Conservation (phyloP, 2,797 vertebrate species). For the Squalus acanthias region DNA sequence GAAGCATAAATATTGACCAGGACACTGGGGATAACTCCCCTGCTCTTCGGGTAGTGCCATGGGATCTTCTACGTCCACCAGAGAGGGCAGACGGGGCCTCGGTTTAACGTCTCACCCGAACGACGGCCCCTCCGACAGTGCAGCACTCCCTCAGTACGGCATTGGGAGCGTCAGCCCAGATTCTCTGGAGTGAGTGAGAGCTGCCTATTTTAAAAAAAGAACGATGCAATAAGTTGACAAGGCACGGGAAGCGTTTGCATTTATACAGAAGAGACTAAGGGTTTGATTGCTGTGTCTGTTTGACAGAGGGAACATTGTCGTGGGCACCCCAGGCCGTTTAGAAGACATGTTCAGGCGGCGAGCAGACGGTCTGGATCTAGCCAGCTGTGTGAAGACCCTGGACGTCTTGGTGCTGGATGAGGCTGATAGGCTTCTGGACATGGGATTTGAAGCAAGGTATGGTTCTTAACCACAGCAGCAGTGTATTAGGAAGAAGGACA, state of each 20-base stretch:
- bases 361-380: slow-evolving; percentile 79
- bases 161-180: not conserved
- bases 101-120: not conserved
- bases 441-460: slow-evolving; percentile 92
- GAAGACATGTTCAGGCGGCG: slow-evolving; percentile 92
- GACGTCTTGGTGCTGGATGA: slow-evolving; percentile 94
- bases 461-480: not conserved
- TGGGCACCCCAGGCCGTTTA: slow-evolving; percentile 86
- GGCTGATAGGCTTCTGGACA: slow-evolving; percentile 86
- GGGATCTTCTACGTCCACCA: not conserved
- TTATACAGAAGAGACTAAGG: not conserved
- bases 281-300: not conserved
- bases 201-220: not conserved
- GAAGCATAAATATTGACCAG: too few relatives aligned
- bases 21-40: not conserved
- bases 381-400: slow-evolving; percentile 69
- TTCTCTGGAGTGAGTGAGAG: too few relatives aligned
- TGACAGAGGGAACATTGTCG: slow-evolving; percentile 79
- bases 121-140: not conserved
- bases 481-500: not conserved
- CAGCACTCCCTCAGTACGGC: not conserved
- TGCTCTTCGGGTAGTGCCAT: not conserved
- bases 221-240: not conserved
- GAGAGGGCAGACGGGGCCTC: not conserved
- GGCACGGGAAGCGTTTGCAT: not conserved